A percentile compares a stretch with the other conserved stretches of the same genome.
These are phyloP conservation scores for Drosophila meridionalis DNA, from an alignment of 2,888 invertebrate genomes.

Conservation along the genomic window DNA sequence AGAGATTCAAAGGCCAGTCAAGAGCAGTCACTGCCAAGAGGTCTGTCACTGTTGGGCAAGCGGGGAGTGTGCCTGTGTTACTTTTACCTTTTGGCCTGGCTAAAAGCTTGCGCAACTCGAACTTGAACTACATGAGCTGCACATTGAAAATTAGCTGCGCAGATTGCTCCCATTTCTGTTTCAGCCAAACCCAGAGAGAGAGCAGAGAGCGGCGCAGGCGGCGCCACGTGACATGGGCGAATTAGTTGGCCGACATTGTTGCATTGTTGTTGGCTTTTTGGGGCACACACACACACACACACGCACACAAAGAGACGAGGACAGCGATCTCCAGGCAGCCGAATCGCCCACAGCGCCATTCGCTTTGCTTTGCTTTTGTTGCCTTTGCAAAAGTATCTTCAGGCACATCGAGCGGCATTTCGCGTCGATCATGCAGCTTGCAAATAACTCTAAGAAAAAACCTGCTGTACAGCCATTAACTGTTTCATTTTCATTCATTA, in stretches of 20 bases:
- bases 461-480: conserved; percentile 2
- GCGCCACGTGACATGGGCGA: conserved; percentile 72
- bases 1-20: conserved; percentile 65
- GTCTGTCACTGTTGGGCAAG: conserved; percentile 15
- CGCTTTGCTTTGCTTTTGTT: conserved; percentile 60
- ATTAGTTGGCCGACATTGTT: conserved; percentile 62
- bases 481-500: conserved; percentile 18
- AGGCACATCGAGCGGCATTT: conserved; percentile 36
- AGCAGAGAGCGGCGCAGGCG: conserved; percentile 48
- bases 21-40: conserved; percentile 21
- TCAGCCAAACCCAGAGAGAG: background rate
- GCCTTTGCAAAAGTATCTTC: conserved; percentile 31
- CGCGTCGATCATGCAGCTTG: conserved; percentile 46
- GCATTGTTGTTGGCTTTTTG: conserved; percentile 54
- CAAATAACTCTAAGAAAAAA: conserved; percentile 10
- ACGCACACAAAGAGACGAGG: conserved; percentile 35
- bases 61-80: conserved; percentile 16
- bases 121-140: conserved; percentile 73
- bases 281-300: conserved; percentile 43
- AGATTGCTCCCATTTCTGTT: conserved; percentile 69
- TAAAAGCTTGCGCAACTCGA: conserved; percentile 56
- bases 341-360: conserved; percentile 70
- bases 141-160: conserved; percentile 67
- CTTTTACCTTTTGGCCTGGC: conserved; percentile 62
- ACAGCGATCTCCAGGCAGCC: conserved; percentile 65